A percentile compares a stretch with the other conserved stretches of the same genome.
These are phyloP conservation scores for Torymus auratus DNA, from an alignment of 2,888 invertebrate genomes.

Conservation along the genomic window DNA sequence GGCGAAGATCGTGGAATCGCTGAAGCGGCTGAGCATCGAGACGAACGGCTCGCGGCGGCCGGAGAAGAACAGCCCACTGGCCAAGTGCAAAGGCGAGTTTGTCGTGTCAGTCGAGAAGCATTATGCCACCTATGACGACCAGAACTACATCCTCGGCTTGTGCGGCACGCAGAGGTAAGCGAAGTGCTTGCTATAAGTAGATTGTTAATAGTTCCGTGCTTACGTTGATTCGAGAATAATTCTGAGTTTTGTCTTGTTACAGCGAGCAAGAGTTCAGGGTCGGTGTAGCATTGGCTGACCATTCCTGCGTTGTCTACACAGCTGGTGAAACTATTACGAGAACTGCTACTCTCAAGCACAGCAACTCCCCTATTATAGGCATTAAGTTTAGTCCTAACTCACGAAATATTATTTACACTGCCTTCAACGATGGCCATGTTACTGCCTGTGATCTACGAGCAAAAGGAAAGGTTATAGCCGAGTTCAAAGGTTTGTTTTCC, in stretches of 20 bases:
- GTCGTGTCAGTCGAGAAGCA: constrained; percentile 76
- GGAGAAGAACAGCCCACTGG: constrained; percentile 38
- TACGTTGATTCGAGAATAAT: not conserved
- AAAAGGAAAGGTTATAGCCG: constrained; percentile 75
- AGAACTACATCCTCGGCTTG: constrained; percentile 80
- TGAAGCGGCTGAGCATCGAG: constrained; percentile 66
- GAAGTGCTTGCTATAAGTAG: not conserved
- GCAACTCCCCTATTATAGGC: constrained; percentile 78
- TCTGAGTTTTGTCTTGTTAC: not conserved
- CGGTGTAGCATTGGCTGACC: constrained; percentile 78
- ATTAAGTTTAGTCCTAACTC: constrained; percentile 80
- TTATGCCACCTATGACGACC: constrained; percentile 78
- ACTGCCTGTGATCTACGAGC: constrained; percentile 82
- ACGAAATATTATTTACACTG: constrained; percentile 80
- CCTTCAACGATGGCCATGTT: constrained; percentile 79
- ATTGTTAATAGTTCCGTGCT: not conserved
- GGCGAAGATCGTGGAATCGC: constrained; percentile 68
- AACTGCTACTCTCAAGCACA: constrained; percentile 76
- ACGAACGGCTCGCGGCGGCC: constrained; percentile 56
- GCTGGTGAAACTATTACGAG: constrained; percentile 75
- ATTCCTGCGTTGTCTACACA: constrained; percentile 78
- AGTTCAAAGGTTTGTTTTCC: constrained; percentile 74
- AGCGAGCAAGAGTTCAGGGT: constrained; percentile 75
- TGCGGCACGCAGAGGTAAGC: constrained; percentile 79
- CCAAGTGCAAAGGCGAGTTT: constrained; percentile 62